These are phyloP conservation scores for Sturnira hondurensis DNA, from an alignment of 2,113 vertebrate species.

Conservation along the genomic window DNA sequence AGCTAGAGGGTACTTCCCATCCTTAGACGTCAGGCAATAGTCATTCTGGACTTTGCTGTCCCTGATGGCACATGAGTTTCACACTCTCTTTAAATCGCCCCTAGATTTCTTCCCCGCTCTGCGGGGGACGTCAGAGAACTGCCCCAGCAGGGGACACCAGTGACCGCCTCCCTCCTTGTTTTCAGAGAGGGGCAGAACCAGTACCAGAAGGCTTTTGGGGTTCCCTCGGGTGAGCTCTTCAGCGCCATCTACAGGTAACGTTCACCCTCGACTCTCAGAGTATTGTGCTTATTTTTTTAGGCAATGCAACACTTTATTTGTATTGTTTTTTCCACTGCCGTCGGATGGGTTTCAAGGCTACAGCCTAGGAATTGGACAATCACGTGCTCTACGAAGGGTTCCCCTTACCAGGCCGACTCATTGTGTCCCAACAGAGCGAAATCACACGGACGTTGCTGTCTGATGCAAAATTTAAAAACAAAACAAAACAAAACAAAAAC, in stretches of 20 bases:
- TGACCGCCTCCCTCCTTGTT: fast-evolving
- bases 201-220: constrained; percentile 86
- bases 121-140: fast-evolving
- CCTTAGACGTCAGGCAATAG: not conserved
- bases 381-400: not conserved
- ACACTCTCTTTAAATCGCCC: fast-evolving
- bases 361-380: not conserved
- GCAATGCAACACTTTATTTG: not conserved
- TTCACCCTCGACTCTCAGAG: fast-evolving
- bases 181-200: constrained; percentile 89
- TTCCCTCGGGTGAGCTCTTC: constrained; percentile 85
- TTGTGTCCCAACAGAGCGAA: not conserved
- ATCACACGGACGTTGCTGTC: not conserved
- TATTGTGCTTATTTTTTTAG: not conserved
- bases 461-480: no score
- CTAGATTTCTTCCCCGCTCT: fast-evolving
- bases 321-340: not conserved
- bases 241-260: constrained; percentile 90
- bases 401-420: fast-evolving
- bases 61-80: fast-evolving
- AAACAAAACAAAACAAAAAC: no score
- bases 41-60: fast-evolving
- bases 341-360: not conserved
- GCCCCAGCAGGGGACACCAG: fast-evolving
- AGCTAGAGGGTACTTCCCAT: not conserved